phyloP scores from a whole-genome alignment of 1,140 invertebrate species.

The Tetragonula clypearis region DNA sequence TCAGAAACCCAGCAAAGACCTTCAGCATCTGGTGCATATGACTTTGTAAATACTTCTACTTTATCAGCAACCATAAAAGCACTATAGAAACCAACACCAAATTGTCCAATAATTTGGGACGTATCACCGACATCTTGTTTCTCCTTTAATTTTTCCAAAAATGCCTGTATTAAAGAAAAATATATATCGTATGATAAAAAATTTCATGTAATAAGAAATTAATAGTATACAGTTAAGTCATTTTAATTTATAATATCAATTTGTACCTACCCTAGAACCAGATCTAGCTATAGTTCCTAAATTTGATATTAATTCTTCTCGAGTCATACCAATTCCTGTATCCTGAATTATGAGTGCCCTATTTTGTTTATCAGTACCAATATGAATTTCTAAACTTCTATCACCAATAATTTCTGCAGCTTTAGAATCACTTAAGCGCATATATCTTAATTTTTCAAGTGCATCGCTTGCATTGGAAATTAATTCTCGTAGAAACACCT shows the following conservation, averaged over 20 bases:
- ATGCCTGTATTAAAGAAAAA: slow-evolving; percentile 83
- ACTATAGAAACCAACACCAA: slow-evolving; percentile 99
- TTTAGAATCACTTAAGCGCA: slow-evolving; percentile 84
- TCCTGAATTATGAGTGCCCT: slow-evolving; percentile 95
- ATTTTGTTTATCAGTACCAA: slow-evolving; percentile 93
- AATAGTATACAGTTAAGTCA: not conserved
- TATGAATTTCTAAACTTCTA: slow-evolving; percentile 91
- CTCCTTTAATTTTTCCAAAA: slow-evolving; percentile 92
- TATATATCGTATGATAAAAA: not conserved
- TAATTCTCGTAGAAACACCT: slow-evolving; percentile 97
- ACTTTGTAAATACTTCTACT: slow-evolving; percentile 94
- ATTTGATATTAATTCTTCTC: slow-evolving; percentile 94
- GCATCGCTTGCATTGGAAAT: slow-evolving; percentile 99
- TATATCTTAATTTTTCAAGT: slow-evolving; percentile 94
- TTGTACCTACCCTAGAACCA: slow-evolving; percentile 91
- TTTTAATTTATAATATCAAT: slow-evolving; percentile 8
- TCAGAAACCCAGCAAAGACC: slow-evolving; percentile 94
- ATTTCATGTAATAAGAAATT: not conserved
- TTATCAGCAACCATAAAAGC: slow-evolving; percentile 98
- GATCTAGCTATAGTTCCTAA: slow-evolving; percentile 97
- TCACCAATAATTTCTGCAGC: slow-evolving; percentile 80
- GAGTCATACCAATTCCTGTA: slow-evolving; percentile 96
- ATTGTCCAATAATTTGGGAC: slow-evolving; percentile 97
- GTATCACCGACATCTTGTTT: slow-evolving; percentile 84
- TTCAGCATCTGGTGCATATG: slow-evolving; percentile 83